A percentile compares a stretch with the other conserved stretches of the same genome.
These are phyloP conservation scores for Chouioia cunea DNA, from an alignment of 2,888 invertebrate genomes.

Conservation along the genomic window DNA sequence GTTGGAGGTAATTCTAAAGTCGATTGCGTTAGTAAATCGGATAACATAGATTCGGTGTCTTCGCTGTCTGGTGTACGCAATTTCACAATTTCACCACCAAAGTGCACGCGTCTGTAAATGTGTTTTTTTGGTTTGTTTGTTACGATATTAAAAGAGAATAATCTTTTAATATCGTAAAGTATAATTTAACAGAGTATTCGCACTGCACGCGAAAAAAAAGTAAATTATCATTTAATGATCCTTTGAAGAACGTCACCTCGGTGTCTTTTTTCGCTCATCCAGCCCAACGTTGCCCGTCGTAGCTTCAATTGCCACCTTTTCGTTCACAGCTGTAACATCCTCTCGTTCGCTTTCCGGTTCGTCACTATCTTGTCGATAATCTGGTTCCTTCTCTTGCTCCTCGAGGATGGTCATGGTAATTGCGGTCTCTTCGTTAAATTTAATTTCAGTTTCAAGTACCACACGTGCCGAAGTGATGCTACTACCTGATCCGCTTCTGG, in stretches of 20 bases:
- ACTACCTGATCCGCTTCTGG: constrained; percentile 26
- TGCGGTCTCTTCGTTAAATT: constrained; percentile 83
- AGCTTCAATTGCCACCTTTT: constrained; percentile 33
- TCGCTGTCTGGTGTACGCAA: constrained; percentile 89
- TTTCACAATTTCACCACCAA: constrained; percentile 89
- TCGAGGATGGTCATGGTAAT: constrained; percentile 89
- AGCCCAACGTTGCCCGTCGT: neutral
- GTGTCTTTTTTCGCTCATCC: constrained; percentile 70
- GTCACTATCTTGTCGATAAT: constrained; percentile 51
- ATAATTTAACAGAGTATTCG: too few relatives aligned
- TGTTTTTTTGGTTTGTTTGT: too few relatives aligned
- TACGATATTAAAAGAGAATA: too few relatives aligned
- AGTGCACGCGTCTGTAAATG: constrained; percentile 80
- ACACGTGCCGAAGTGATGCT: constrained; percentile 67
- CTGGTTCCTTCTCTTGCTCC: constrained; percentile 70
- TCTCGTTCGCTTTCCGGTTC: constrained; percentile 2
- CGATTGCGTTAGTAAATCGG: constrained; percentile 48
- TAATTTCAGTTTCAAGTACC: constrained; percentile 86
- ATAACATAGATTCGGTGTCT: constrained; percentile 67
- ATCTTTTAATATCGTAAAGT: too few relatives aligned
- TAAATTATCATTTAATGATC: neutral
- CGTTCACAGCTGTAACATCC: constrained; percentile 52
- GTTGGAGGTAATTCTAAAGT: constrained; percentile 53
- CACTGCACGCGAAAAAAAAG: too few relatives aligned
- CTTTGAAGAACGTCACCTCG: constrained; percentile 58